Conservation (phyloP, 2,797 vertebrate species). For the Falco novaeseelandiae region DNA sequence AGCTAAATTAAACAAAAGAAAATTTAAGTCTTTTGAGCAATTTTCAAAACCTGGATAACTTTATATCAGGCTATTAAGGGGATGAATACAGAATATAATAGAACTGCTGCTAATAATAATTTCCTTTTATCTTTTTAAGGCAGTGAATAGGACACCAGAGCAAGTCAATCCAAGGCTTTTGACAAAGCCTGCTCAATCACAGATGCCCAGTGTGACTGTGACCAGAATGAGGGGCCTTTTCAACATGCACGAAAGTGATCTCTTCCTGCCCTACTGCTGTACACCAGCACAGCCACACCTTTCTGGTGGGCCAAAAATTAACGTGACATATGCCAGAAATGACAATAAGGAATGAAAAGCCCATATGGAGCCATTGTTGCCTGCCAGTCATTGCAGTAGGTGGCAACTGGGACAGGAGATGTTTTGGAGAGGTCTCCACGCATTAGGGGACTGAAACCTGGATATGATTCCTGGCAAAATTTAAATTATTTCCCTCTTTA, state of each 20-base stretch:
- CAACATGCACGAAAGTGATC: background rate
- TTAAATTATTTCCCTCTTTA: background rate
- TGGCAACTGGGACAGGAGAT: constrained; percentile 38
- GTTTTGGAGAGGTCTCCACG: background rate
- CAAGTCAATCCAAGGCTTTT: background rate
- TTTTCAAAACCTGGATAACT: background rate
- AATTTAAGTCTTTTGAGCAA: background rate
- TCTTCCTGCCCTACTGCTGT: constrained; percentile 17
- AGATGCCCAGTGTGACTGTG: background rate
- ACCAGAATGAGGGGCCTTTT: background rate
- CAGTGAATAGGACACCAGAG: background rate
- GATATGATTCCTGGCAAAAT: background rate
- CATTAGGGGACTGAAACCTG: background rate
- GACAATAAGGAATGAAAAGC: constrained; percentile 55
- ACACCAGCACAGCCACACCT: constrained; percentile 32
- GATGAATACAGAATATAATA: background rate
- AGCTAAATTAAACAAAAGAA: background rate
- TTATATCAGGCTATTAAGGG: background rate
- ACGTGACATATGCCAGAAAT: constrained; percentile 19
- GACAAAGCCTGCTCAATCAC: background rate
- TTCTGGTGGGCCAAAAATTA: constrained; percentile 41
- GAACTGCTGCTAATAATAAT: background rate
- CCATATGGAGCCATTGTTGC: constrained; percentile 56
- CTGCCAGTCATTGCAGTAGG: constrained; percentile 55
- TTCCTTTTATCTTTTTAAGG: background rate